Conservation (phyloP, 35 echinoderm and acorn worm species). For the Amphiura filiformis region DNA sequence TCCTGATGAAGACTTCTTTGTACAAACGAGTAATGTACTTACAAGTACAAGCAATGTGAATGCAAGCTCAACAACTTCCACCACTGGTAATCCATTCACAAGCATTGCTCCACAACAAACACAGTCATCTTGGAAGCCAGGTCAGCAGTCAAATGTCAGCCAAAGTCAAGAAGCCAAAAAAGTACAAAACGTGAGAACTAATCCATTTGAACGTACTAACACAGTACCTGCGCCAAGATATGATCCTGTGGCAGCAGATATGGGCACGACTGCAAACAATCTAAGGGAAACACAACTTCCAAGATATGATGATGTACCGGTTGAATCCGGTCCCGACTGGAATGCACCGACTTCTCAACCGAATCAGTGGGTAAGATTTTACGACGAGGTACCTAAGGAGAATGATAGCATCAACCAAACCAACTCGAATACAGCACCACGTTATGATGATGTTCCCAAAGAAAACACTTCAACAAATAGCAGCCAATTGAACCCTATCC, state of each 20-base stretch:
- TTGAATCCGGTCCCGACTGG: slow-evolving; percentile 17
- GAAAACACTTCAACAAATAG: neutral
- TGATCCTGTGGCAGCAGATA: neutral
- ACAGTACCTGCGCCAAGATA: neutral
- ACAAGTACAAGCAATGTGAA: neutral
- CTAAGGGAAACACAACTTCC: neutral
- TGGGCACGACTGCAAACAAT: neutral
- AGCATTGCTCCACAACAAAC: no score
- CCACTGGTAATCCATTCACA: neutral
- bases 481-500: neutral
- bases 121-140: neutral
- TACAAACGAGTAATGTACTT: neutral
- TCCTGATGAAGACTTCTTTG: neutral
- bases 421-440: neutral
- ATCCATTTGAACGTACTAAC: neutral
- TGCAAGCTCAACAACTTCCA: neutral
- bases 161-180: neutral
- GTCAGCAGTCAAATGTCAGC: neutral
- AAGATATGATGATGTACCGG: neutral
- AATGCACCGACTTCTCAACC: neutral
- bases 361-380: slow-evolving; percentile 80
- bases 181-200: neutral
- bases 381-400: slow-evolving; percentile 76
- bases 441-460: slow-evolving; percentile 29
- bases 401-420: slow-evolving; percentile 32